Conservation (phyloP, 2,113 vertebrate genomes). For the Megaceryle maxima region DNA sequence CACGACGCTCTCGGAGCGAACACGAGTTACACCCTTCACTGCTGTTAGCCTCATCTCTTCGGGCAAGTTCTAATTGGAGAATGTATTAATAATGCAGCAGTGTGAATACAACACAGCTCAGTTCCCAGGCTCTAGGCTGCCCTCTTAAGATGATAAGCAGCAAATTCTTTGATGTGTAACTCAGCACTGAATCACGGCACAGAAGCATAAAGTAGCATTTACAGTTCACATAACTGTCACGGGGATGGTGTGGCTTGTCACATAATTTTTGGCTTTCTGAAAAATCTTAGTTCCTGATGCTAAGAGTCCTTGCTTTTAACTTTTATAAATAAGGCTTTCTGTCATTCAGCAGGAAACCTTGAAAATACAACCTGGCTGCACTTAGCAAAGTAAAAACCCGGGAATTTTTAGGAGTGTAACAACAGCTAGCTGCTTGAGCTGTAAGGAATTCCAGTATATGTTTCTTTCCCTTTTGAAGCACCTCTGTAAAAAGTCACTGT, state of each 20-base stretch:
- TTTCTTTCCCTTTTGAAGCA: background rate
- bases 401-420: background rate
- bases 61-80: background rate
- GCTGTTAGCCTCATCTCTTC: background rate
- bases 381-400: background rate
- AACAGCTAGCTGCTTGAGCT: background rate
- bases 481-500: background rate
- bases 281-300: background rate
- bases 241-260: background rate
- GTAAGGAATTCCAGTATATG: background rate
- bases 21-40: background rate
- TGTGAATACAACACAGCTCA: background rate
- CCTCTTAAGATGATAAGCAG: constrained; percentile 40
- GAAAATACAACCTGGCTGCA: background rate
- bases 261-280: background rate
- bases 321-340: background rate
- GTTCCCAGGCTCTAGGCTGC: constrained; percentile 52
- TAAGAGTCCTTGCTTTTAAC: background rate
- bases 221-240: background rate
- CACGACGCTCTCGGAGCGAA: background rate
- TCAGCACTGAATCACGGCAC: background rate
- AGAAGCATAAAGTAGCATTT: background rate
- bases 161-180: background rate
- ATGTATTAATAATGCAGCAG: background rate
- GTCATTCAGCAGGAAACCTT: background rate